These are phyloP conservation scores for Larimichthys polyactis DNA, from an alignment of 2,113 vertebrate species.

Conservation along the genomic window DNA sequence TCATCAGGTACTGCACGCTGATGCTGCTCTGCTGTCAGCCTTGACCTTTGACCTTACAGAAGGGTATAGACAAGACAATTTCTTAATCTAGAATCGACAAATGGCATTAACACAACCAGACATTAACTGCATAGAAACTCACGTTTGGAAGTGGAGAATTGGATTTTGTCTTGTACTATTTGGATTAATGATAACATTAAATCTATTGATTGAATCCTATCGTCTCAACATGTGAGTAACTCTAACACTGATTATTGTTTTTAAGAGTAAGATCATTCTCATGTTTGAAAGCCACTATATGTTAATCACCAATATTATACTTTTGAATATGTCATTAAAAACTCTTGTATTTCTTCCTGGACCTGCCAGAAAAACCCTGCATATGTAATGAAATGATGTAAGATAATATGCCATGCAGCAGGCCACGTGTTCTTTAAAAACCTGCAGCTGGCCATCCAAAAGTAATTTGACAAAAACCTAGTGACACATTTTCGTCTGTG, in stretches of 20 bases:
- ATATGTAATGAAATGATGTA: no score
- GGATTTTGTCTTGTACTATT: background rate
- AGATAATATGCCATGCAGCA: no score
- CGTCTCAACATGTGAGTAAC: no score
- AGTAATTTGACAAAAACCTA: no score
- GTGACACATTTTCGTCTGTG: background rate
- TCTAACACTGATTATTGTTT: background rate
- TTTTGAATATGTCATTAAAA: no score
- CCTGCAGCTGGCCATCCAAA: no score
- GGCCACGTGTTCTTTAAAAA: no score
- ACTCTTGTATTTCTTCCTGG: no score
- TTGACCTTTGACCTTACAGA: constrained; percentile 21
- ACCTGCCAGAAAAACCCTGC: no score
- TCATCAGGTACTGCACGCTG: background rate
- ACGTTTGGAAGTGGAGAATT: background rate
- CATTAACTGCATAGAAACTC: background rate
- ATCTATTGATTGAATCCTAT: no score
- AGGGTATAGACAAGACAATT: background rate
- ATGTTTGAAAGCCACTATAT: background rate
- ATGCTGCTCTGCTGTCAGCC: constrained; percentile 21
- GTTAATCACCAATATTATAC: background rate
- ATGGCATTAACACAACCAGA: background rate
- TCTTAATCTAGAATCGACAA: background rate
- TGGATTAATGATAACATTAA: no score
- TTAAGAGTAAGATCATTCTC: background rate